Evolutionary conservation across 1,140 invertebrate genomes (phyloP), one percentile per base, ranked within the genome.

Genomic region (Aphidius ervi): DNA sequence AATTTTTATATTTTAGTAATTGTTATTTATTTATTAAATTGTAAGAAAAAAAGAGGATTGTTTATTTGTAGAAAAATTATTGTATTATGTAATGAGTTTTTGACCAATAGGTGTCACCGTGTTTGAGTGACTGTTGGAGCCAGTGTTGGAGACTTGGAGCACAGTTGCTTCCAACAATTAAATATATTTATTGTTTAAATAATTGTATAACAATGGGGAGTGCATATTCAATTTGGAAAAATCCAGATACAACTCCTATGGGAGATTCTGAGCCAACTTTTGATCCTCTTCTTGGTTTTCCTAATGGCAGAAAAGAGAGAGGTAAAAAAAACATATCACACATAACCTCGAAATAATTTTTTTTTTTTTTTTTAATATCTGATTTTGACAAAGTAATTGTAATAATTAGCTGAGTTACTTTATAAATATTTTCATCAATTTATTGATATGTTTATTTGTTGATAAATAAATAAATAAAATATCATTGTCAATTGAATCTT

Each of bases 271-370:
- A 82, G 64, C 84, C 90, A n/a, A 85, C 85, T 49, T 94, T 91
- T 78, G 90, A 94, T 80, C 87, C 87, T 5, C 69, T 86, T 56
- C 80, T 84, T 68, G 94, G 93, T 42, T 94, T 95, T 82, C 70
- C 80, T 37, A 81, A 84, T 58, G 83, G 86, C 45, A 82, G 93
- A 69, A 88, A 93, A 82, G 75, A 84, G 71, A 85, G 93, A 83
- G 87, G 90, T 87, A 84, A 70, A 58, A 58, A 67, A 56, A 56
- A 52, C 53, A 58, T 39, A 60, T 20, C 0, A 46, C 54, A 62
- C 4, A 39, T 76, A 75, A 77, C 74, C 74, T 74, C 37, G 40
- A 40, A 46, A 56, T 62, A 23, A 48, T 20, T 42, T 48, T 40
- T 42, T 61, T 42, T 48, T 40, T 42, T 61, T 48, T 57, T 31